Evolutionary conservation across 2,888 invertebrate species (phyloP).

Genomic region (Cyrtodaria siliqua): DNA sequence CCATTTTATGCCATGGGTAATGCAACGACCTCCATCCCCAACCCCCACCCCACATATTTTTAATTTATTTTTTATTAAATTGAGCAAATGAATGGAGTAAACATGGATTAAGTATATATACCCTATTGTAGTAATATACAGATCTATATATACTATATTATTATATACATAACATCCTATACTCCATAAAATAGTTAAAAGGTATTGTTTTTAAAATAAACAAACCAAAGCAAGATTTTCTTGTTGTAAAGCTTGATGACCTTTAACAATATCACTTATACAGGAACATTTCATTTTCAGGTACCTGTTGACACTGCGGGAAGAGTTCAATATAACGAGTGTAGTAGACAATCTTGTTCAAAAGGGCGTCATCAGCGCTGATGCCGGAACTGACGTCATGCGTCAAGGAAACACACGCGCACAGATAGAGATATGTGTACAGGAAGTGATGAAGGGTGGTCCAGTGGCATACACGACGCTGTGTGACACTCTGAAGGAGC

Average conservation of each 20-base stretch:
- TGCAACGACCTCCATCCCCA: too few species aligned
- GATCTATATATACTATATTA: too few species aligned
- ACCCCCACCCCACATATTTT: too few species aligned
- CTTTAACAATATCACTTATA: too few species aligned
- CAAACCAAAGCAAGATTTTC: background rate
- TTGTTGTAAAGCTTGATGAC: too few species aligned
- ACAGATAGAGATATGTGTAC: slow-evolving; percentile 66
- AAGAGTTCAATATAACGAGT: slow-evolving; percentile 67
- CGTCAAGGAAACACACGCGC: slow-evolving; percentile 62
- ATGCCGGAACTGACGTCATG: slow-evolving; percentile 67
- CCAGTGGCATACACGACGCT: slow-evolving; percentile 57
- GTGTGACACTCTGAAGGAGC: slow-evolving; percentile 70
- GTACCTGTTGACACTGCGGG: slow-evolving; percentile 68
- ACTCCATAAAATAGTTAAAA: background rate
- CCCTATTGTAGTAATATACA: too few species aligned
- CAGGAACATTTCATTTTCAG: slow-evolving; percentile 31
- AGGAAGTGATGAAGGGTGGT: slow-evolving; percentile 66
- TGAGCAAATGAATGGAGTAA: too few species aligned
- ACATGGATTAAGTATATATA: too few species aligned
- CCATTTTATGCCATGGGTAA: too few species aligned
- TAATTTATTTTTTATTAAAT: too few species aligned
- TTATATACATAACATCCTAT: too few species aligned
- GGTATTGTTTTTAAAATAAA: background rate
- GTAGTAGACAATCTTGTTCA: slow-evolving; percentile 68
- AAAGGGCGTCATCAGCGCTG: slow-evolving; percentile 63